Percentiles rank a stretch among this genome's conserved stretches.
These are phyloP conservation scores for Notamacropus eugenii DNA, from an alignment of 2,797 vertebrate genomes.

Conservation along the genomic window DNA sequence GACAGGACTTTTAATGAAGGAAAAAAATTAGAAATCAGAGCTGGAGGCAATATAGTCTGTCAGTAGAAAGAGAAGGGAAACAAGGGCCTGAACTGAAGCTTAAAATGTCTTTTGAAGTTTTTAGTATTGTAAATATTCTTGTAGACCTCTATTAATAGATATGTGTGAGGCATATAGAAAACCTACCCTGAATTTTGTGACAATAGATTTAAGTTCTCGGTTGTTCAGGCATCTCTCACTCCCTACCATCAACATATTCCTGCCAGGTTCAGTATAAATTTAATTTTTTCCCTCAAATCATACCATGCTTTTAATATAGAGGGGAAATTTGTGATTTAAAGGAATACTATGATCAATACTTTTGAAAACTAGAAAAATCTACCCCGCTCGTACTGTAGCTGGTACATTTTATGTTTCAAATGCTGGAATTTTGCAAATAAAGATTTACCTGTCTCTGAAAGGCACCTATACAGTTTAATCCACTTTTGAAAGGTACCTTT, in stretches of 20 bases:
- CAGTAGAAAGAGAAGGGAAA: constrained; percentile 5
- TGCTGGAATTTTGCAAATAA: not conserved
- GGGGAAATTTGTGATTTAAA: not conserved
- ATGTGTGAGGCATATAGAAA: not conserved
- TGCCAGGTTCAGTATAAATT: not conserved
- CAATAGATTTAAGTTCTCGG: not conserved
- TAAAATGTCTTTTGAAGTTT: constrained; percentile 35
- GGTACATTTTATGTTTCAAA: not conserved
- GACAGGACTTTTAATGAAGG: constrained; percentile 73
- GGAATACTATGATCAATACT: not conserved
- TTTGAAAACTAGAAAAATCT: not conserved
- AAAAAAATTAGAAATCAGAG: constrained; percentile 73
- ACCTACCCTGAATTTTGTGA: not conserved
- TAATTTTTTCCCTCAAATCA: not conserved
- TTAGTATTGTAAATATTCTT: constrained; percentile 43
- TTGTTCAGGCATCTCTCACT: not conserved
- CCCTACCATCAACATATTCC: not conserved
- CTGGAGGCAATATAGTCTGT: constrained; percentile 57
- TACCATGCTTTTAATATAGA: not conserved
- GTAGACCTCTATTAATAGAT: not conserved
- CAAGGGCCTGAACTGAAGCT: constrained; percentile 27
- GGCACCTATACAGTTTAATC: not conserved
- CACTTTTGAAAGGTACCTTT: not conserved
- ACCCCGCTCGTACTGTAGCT: not conserved
- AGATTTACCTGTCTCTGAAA: not conserved